These are phyloP conservation scores for Drosophila suzukii DNA, from an alignment of 1,140 invertebrate genomes.

Conservation along the genomic window DNA sequence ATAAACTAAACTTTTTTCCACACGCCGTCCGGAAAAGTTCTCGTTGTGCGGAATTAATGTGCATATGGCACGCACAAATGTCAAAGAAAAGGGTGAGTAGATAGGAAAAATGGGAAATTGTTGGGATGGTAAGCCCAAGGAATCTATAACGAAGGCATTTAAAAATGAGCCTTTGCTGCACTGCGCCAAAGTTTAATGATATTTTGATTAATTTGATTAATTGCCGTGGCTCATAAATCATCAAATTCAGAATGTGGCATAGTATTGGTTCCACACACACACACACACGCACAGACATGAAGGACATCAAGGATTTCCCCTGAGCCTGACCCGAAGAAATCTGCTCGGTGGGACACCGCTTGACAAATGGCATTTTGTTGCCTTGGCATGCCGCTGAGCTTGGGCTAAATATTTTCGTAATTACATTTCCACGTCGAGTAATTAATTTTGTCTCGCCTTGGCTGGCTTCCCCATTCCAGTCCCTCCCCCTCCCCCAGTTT, in stretches of 20 bases:
- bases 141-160: constrained; percentile 30
- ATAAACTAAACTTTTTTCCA: constrained; percentile 72
- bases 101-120: constrained; percentile 8
- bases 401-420: constrained; percentile 84
- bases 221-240: constrained; percentile 73
- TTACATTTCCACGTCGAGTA: constrained; percentile 84
- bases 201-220: constrained; percentile 81
- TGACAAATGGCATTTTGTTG: constrained; percentile 81
- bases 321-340: constrained; percentile 44
- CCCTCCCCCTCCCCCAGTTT: neutral
- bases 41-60: constrained; percentile 70
- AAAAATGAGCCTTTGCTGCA: constrained; percentile 73
- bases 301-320: constrained; percentile 10
- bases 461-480: constrained; percentile 19
- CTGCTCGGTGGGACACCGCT: constrained; percentile 50
- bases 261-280: constrained; percentile 60
- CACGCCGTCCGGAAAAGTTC: constrained; percentile 50
- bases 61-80: constrained; percentile 74
- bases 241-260: constrained; percentile 66
- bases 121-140: neutral
- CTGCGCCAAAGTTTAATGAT: constrained; percentile 77
- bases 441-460: constrained; percentile 84
- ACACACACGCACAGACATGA: constrained; percentile 1
- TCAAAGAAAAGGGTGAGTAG: constrained; percentile 19
- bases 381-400: constrained; percentile 72